phyloP scores from a whole-genome alignment of 2,113 vertebrate species.

The Pachypanchax playfairii region DNA sequence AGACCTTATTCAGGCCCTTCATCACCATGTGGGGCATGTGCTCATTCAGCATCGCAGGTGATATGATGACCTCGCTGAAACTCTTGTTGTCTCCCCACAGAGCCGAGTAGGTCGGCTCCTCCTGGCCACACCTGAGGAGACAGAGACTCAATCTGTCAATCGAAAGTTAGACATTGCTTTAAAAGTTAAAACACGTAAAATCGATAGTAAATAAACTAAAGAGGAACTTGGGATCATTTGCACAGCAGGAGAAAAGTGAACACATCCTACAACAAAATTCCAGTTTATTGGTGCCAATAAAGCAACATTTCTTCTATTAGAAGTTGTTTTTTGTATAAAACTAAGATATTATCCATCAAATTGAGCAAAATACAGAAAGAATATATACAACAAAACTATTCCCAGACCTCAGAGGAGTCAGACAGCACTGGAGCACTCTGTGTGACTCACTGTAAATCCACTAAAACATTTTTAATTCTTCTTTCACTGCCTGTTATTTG shows the following conservation, averaged over 20 bases:
- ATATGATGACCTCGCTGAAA: slow-evolving; percentile 98
- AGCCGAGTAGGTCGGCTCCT: slow-evolving; percentile 97
- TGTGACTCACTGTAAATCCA: neutral
- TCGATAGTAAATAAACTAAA: too few relatives aligned
- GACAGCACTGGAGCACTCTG: neutral
- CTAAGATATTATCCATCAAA: too few relatives aligned
- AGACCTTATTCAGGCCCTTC: slow-evolving; percentile 97
- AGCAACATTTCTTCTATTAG: too few relatives aligned
- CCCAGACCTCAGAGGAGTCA: neutral
- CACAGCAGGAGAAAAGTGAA: too few relatives aligned
- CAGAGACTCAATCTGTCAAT: slow-evolving; percentile 17
- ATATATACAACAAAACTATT: neutral
- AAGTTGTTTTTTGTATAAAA: too few relatives aligned
- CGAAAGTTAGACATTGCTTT: too few relatives aligned
- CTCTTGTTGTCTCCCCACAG: slow-evolving; percentile 99
- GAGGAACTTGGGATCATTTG: too few relatives aligned
- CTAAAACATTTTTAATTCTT: neutral
- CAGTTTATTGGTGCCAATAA: too few relatives aligned
- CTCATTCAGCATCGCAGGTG: slow-evolving; percentile 96
- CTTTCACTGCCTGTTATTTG: neutral
- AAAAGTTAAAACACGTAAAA: too few relatives aligned
- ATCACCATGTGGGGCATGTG: slow-evolving; percentile 98
- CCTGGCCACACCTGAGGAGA: slow-evolving; percentile 89
- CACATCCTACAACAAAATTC: too few relatives aligned
- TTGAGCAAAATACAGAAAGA: neutral